Base-by-base conservation (phyloP, 2,113 vertebrate species). In the Cyprinodon variegatus region DNA sequence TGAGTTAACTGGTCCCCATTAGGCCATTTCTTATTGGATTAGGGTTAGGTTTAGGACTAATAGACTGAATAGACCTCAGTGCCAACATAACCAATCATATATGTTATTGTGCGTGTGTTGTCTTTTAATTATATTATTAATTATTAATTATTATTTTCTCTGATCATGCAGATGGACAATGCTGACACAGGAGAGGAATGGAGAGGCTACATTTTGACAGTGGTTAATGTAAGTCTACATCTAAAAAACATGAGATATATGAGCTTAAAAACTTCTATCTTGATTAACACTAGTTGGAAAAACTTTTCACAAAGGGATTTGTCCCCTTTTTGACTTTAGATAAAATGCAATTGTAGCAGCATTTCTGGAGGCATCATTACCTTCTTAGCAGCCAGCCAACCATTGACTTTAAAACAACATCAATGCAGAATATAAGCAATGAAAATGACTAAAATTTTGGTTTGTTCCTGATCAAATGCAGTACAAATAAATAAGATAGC, bases 121-220 rank as follows among this genome's bases (percentile, higher is more conserved):
- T 61, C 0, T 73, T 53, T 65, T 50, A 3, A 73, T 8, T 70
- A 10, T 77, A 2, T 15, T 72, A 1, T 29, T 29, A 29, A 29
- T 29, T 29, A 29, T 29, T 29, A 29, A 29, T 29, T 29, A 29
- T 29, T 29, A 41, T 73, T 57, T 57, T 66, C 12, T 67, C 14
- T 59, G 12, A 29, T 41, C 66, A 38, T 61, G 17, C 59, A 96
- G 96, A 91, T 93, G 69, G 91, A 94, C 70, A 94, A 91, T 65
- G 74, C 79, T 41, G 94, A 95, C 81, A 78, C 61, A 71, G 93
- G 89, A 57, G 94, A 95, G 77, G 92, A 93, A 82, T 96, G 96
- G 96, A 94, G 92, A 78, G 88, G 92, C 1, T 96, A 94, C 84
- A 95, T 97, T 88, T 84, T 94, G 75, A 96, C 96, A 0, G 88